A percentile compares a stretch with the other conserved stretches of the same genome.
Conservation (phyloP, 2,797 vertebrate genomes). For the Carcharodon carcharias region DNA sequence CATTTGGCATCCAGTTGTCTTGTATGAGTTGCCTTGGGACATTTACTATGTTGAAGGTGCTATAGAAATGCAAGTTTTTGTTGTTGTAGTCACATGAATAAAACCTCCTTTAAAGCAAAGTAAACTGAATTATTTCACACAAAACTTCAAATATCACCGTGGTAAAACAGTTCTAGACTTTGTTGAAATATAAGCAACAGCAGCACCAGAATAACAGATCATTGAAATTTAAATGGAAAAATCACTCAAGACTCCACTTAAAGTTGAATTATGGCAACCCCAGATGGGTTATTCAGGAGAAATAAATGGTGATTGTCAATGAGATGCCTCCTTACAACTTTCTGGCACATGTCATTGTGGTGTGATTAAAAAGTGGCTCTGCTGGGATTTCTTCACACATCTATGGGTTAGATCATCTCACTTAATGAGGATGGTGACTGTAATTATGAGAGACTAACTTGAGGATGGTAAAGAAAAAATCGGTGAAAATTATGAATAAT, state of each 20-base stretch:
- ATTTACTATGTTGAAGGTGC: background rate
- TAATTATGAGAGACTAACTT: background rate
- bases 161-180: background rate
- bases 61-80: background rate
- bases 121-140: background rate
- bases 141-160: background rate
- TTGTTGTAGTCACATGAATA: background rate
- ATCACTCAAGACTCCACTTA: background rate
- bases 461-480: background rate
- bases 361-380: background rate
- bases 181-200: background rate
- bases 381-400: background rate
- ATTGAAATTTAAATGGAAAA: background rate
- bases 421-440: background rate
- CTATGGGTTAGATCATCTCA: background rate
- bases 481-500: background rate
- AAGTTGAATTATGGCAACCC: background rate
- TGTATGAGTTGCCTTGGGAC: background rate
- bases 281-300: background rate
- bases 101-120: background rate
- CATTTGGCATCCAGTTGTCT: background rate
- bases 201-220: background rate
- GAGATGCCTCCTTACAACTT: background rate
- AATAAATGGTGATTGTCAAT: background rate
- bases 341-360: background rate